Evolutionary conservation across 2,797 vertebrate genomes (phyloP), one percentile per base, ranked within the genome.

Genomic region (Fistularia tabacaria): DNA sequence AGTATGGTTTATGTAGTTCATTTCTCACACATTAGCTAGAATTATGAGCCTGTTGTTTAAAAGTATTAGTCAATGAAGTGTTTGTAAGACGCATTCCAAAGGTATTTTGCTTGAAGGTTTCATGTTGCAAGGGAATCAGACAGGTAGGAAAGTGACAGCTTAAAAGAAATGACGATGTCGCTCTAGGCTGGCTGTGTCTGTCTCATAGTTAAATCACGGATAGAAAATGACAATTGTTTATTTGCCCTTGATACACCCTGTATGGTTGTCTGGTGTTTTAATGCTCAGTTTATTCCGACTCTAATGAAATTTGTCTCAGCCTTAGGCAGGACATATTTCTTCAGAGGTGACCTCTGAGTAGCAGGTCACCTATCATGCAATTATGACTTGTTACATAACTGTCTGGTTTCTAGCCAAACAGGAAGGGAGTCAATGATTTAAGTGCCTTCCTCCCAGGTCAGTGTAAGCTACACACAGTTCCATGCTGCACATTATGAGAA

Each of bases 241-340:
- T 45, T 74, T 71, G 70, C 66, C 49, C 66, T 41, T 48, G 38
- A 63, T 79, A 46, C 53, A 5, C n/a, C 51, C 52, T 59, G 65
- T 84, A 80, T 85, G 71, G 63, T 58, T 15, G 10, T 71, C 46
- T 75, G 66, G 57, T 7, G 12, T 0, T 77, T 66, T 64, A 78
- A 59, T 71, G 25, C 62, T 74, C 8, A 38, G 41, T 82, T 83
- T 46, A 79, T 84, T 85, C 69, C 62, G 63, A 14, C 47, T 15
- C 57, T 79, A 74, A 86, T 86, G 57, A 73, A 60, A 59, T 79
- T 74, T 57, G 84, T 74, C 74, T 63, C 60, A 14, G 49, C 86
- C 73, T 61, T 6, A 15, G 71, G 79, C 69, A 11, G 56, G 50
- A 36, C 69, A 68, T 74, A 71, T 66, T 62, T 81, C 64, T 70